These are phyloP conservation scores for Myiothlypis chrysogaster DNA, from an alignment of 2,797 vertebrate genomes.

Conservation along the genomic window DNA sequence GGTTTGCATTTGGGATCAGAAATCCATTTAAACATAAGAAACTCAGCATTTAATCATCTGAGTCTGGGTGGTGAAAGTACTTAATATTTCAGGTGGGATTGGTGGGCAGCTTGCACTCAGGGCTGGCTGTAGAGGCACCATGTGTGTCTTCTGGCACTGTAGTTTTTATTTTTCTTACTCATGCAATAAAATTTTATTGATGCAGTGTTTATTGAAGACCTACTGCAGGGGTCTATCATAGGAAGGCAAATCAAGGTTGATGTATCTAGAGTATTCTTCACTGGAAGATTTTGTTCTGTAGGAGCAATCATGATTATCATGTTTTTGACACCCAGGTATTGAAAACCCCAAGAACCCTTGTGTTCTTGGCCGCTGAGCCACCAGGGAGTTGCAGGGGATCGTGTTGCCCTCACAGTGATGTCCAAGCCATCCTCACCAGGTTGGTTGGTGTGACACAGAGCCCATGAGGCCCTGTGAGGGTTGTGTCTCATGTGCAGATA, in stretches of 20 bases:
- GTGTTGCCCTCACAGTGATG: not conserved
- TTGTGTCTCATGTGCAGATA: not conserved
- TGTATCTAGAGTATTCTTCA: not conserved
- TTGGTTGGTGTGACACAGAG: not conserved
- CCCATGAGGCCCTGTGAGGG: accelerated
- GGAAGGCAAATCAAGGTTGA: not conserved
- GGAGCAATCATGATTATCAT: not conserved
- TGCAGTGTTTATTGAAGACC: not conserved
- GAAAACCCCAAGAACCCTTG: not conserved
- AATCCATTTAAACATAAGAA: not conserved
- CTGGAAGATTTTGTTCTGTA: not conserved
- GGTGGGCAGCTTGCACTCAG: not conserved
- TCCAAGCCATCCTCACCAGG: not conserved
- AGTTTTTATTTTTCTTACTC: not conserved
- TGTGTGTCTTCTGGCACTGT: not conserved
- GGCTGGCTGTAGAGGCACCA: not conserved
- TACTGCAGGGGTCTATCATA: not conserved
- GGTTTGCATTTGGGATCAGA: not conserved
- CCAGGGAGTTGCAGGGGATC: not conserved
- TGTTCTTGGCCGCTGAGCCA: not conserved
- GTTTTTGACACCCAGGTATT: not conserved
- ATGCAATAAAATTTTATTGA: not conserved
- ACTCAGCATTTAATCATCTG: not conserved
- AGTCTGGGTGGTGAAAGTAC: not conserved
- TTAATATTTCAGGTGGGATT: not conserved